Base-by-base conservation (phyloP, 2,888 invertebrate species). In the Epirrhoe tristata region DNA sequence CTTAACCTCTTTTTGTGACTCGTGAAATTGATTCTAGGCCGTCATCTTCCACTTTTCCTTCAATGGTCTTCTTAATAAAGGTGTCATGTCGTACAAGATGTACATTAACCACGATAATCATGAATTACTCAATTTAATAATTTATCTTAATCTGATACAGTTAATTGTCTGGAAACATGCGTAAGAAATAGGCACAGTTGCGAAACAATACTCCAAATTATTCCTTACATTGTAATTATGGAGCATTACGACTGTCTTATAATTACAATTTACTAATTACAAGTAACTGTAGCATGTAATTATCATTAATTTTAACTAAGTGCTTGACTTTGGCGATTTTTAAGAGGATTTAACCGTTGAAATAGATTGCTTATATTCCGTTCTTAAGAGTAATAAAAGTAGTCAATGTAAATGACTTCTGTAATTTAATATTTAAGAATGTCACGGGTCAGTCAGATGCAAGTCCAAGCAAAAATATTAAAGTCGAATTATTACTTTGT, bases 261-360 rank as follows among this genome's bases (percentile, higher is more conserved):
- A 70, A 73, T 73, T 73, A 74, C 71, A 59, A 71, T 68, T 70
- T 59, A 73, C 73, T 73, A 72, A 72, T 75, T 72, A 69, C 68
- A 61, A 53, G 54, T 62, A 62, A 61, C 50, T 55, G 69, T 75
- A 69, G 69, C 68, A 64, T 39, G 50, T 56, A 70, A 69, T 72
- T 73, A 72, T 60, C 71, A 62, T 73, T 63, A 58, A 71, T 71
- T 70, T 69, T 63, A 71, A 69, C 50, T 69, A 65, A 64, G 52
- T 68, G 39, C 12, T 43, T 12, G 10, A 43, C 39, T 43, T 64
- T 63, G 53, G 66, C 63, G 52, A 70, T 66, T 58, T 56, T 64
- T 66, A 67, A 52, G n/a, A 43, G 60, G 54, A 43, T 32, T 53
- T 53, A 7, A 48, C 57, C 60, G 60, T 64, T 57, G 56, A 64